Percentiles rank a stretch among this genome's conserved stretches.
phyloP scores from a whole-genome alignment of 1,140 invertebrate species.

The Lepeophtheirus salmonis region DNA sequence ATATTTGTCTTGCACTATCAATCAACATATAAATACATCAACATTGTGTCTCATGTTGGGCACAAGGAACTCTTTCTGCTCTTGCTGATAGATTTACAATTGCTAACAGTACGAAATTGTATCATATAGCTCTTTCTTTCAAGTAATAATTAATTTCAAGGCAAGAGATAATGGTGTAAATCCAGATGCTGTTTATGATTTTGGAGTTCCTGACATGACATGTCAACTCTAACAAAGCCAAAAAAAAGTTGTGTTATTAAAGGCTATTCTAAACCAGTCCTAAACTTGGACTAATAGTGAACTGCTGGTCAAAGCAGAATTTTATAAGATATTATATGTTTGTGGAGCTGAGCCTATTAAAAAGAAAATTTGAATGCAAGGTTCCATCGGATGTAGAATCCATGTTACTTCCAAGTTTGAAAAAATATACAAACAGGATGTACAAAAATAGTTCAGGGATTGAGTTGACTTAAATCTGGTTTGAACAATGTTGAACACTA shows the following conservation, averaged over 20 bases:
- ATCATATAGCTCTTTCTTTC: conserved; percentile 12
- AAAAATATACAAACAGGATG: conserved; percentile 10
- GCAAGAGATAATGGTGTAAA: conserved; percentile 15
- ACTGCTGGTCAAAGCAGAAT: conserved; percentile 14
- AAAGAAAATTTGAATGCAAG: conserved; percentile 14
- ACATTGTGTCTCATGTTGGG: conserved; percentile 18
- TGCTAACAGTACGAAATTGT: conserved; percentile 4
- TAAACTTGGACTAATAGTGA: background rate
- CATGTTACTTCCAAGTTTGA: conserved; percentile 9
- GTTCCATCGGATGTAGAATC: conserved; percentile 14
- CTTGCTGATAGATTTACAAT: conserved; percentile 15
- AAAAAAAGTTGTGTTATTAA: background rate
- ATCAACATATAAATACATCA: conserved; percentile 16
- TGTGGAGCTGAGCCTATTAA: conserved; percentile 12
- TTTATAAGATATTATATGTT: conserved; percentile 15
- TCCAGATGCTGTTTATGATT: background rate
- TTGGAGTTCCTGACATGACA: conserved; percentile 13
- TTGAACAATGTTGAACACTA: too few species aligned
- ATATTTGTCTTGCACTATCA: conserved; percentile 17
- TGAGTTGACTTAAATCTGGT: conserved; percentile 10
- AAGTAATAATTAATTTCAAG: conserved; percentile 14
- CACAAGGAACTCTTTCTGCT: conserved; percentile 15
- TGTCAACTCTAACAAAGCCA: conserved; percentile 14
- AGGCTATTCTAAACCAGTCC: conserved; percentile 8
- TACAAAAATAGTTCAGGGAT: conserved; percentile 9